Conservation (phyloP, 2,113 vertebrate species). For the Syngnathoides biaculeatus region DNA sequence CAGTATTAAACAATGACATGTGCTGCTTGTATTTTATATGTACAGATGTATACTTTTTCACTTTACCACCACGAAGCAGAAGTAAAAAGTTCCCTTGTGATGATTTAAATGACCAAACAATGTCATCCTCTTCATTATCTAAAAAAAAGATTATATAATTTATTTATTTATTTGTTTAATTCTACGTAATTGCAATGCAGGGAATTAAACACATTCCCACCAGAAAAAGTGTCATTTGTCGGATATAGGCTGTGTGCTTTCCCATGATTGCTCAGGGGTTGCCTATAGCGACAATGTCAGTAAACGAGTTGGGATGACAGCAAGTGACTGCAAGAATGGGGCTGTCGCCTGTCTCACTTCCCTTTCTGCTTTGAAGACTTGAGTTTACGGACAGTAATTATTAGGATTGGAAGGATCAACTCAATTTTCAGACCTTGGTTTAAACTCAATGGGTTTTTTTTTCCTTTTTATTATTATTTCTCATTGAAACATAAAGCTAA, state of each 20-base stretch:
- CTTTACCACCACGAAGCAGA: neutral
- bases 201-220: neutral
- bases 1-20: neutral
- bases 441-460: neutral
- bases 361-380: constrained; percentile 41
- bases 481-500: neutral
- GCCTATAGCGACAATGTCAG: constrained; percentile 59
- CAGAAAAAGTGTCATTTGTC: neutral
- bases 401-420: constrained; percentile 34
- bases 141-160: too few relatives aligned
- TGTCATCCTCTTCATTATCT: neutral
- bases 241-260: constrained; percentile 64
- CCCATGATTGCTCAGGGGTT: constrained; percentile 52
- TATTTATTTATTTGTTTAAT: neutral
- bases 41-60: neutral
- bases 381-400: constrained; percentile 7
- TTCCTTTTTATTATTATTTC: neutral
- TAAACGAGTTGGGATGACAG: constrained; percentile 61
- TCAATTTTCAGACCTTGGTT: constrained; percentile 28
- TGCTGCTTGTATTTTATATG: neutral
- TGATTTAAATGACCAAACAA: neutral
- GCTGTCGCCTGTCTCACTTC: constrained; percentile 68
- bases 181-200: neutral
- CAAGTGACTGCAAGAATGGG: constrained; percentile 31
- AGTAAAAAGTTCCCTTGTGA: neutral